These are phyloP conservation scores for Orestias chungarensis DNA, from an alignment of 2,797 vertebrate species.

Conservation along the genomic window DNA sequence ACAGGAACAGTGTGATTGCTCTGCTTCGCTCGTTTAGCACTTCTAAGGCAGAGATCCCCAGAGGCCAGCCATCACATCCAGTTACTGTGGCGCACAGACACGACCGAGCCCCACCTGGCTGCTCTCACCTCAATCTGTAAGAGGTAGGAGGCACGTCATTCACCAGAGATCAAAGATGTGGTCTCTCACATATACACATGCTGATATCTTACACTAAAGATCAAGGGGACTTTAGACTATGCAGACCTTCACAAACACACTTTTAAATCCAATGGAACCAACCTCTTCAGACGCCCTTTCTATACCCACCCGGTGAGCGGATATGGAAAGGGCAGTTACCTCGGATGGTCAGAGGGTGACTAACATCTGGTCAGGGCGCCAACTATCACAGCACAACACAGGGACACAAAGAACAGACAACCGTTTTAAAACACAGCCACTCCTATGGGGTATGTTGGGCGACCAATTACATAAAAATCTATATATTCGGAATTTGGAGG, in stretches of 20 bases:
- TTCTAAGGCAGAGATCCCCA: slow-evolving; percentile 73
- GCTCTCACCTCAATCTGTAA: slow-evolving; percentile 74
- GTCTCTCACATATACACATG: slow-evolving; percentile 23
- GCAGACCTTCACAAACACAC: slow-evolving; percentile 35
- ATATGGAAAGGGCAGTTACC: too few species aligned
- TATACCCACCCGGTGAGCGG: too few species aligned
- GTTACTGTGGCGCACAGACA: slow-evolving; percentile 73
- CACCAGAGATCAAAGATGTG: slow-evolving; percentile 57
- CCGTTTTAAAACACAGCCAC: background rate
- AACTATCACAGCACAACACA: too few species aligned
- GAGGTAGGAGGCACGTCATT: slow-evolving; percentile 56
- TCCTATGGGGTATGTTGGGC: background rate
- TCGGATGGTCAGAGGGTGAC: background rate
- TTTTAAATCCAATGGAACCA: too few species aligned
- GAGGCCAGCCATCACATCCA: slow-evolving; percentile 76
- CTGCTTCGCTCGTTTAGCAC: slow-evolving; percentile 78
- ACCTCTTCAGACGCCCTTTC: too few species aligned
- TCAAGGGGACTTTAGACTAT: slow-evolving; percentile 41
- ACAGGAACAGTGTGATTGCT: slow-evolving; percentile 70
- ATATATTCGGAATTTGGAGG: background rate
- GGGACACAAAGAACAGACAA: background rate
- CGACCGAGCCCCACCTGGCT: slow-evolving; percentile 69
- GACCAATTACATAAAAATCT: background rate
- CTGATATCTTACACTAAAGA: slow-evolving; percentile 42
- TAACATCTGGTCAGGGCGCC: background rate